Conservation (phyloP, 1,140 invertebrate species). For the Brevipalpus yothersi region DNA sequence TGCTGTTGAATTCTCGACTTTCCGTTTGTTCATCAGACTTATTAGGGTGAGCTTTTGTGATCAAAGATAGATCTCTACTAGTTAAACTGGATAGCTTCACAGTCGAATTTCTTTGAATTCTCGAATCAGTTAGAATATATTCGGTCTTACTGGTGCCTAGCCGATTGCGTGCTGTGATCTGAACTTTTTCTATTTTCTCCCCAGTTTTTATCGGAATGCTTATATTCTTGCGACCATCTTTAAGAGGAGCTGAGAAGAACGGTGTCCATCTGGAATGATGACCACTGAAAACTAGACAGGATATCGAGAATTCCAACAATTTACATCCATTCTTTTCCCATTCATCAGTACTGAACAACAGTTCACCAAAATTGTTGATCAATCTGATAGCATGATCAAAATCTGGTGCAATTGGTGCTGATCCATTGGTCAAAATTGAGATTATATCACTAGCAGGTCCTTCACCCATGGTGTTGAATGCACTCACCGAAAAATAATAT, state of each 20-base stretch:
- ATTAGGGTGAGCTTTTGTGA: no score
- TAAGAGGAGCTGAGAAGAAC: not conserved
- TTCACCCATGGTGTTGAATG: conserved; percentile 20
- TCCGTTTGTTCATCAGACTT: no score
- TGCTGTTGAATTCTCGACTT: no score
- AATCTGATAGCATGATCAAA: conserved; percentile 24
- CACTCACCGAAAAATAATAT: conserved; percentile 28
- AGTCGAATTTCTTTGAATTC: no score
- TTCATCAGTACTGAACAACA: conserved; percentile 37
- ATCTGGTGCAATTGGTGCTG: conserved; percentile 12
- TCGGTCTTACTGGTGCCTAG: not conserved
- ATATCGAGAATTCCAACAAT: conserved; percentile 18
- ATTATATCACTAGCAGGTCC: conserved; percentile 18
- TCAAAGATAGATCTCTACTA: no score
- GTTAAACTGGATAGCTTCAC: no score
- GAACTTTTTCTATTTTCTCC: not conserved
- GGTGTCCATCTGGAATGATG: not conserved
- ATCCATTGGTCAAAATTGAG: conserved; percentile 19
- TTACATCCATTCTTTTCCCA: conserved; percentile 59
- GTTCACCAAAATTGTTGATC: conserved; percentile 38
- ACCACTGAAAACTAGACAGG: not conserved
- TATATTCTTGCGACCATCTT: not conserved
- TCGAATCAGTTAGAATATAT: not conserved
- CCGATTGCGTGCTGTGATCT: not conserved
- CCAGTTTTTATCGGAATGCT: not conserved